Evolutionary conservation across 2,888 invertebrate species (phyloP).

Genomic region (Platycheirus albimanus): DNA sequence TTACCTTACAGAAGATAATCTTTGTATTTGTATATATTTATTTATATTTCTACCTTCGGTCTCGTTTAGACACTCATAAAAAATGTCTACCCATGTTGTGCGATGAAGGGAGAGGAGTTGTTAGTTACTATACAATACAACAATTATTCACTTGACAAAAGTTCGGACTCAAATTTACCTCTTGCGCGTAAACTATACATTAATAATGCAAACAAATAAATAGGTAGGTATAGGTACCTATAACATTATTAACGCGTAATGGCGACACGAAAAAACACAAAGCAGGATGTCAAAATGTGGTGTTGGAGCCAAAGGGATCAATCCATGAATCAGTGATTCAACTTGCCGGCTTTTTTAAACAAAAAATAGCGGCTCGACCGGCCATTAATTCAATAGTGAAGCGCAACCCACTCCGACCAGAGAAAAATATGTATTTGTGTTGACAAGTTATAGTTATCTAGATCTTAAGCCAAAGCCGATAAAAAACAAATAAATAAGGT

Average conservation of each 20-base stretch:
- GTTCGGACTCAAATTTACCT: conserved; percentile 18
- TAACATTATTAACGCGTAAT: background rate
- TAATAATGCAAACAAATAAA: conserved; percentile 14
- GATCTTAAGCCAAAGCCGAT: conserved; percentile 24
- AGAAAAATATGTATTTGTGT: background rate
- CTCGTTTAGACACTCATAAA: background rate
- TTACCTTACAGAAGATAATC: conserved; percentile 59
- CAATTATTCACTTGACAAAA: conserved; percentile 30
- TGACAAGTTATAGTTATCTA: conserved; percentile 13
- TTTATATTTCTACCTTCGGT: conserved; percentile 32
- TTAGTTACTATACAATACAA: no score
- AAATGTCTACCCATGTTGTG: background rate
- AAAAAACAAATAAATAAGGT: conserved; percentile 14
- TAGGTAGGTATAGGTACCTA: no score
- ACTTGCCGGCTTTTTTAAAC: conserved; percentile 35
- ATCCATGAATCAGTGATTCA: conserved; percentile 12
- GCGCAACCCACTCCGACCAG: background rate
- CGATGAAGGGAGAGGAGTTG: no score
- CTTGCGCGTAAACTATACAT: conserved; percentile 27
- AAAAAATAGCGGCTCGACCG: conserved; percentile 10
- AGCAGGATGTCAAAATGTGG: background rate
- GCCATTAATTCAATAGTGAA: background rate
- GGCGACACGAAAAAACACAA: background rate
- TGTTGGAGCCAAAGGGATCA: conserved; percentile 5
- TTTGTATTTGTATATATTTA: conserved; percentile 8